Evolutionary conservation across 2,888 invertebrate genomes (phyloP).

Genomic region (Rhagonycha fulva): DNA sequence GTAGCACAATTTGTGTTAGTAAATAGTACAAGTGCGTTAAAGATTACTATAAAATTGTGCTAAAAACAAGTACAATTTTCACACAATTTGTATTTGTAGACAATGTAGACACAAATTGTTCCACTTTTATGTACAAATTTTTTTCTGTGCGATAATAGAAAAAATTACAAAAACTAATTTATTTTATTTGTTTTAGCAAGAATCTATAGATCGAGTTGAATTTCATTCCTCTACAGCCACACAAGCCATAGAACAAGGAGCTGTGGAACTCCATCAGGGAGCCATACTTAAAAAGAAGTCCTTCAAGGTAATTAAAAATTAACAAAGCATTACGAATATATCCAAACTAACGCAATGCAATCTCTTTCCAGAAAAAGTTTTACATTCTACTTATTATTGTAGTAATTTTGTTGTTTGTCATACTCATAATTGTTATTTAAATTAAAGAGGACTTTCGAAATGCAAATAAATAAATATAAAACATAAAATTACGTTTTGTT

Average conservation of each 20-base stretch:
- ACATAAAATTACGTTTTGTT: not conserved
- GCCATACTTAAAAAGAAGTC: slow-evolving; percentile 56
- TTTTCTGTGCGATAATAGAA: too few relatives aligned
- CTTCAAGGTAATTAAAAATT: slow-evolving; percentile 57
- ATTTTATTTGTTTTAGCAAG: slow-evolving; percentile 60
- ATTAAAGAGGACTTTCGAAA: slow-evolving; percentile 14
- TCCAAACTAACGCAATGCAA: not conserved
- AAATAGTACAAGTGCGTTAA: too few relatives aligned
- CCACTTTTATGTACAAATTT: too few relatives aligned
- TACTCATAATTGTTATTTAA: slow-evolving; percentile 44
- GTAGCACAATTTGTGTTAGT: too few relatives aligned
- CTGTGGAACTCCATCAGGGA: slow-evolving; percentile 60
- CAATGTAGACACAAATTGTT: too few relatives aligned
- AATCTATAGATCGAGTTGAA: slow-evolving; percentile 68
- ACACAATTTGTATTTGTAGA: too few relatives aligned
- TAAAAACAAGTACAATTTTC: too few relatives aligned
- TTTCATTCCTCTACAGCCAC: slow-evolving; percentile 67
- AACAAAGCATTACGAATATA: not conserved
- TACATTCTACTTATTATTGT: slow-evolving; percentile 47
- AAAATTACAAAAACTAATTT: not conserved
- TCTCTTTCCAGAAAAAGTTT: slow-evolving; percentile 54
- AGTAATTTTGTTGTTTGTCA: slow-evolving; percentile 46
- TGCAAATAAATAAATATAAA: not conserved
- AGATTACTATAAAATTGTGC: too few relatives aligned
- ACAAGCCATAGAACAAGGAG: slow-evolving; percentile 63